Base-by-base conservation (phyloP, 1,140 invertebrate species). In the Probaryconus sp. region DNA sequence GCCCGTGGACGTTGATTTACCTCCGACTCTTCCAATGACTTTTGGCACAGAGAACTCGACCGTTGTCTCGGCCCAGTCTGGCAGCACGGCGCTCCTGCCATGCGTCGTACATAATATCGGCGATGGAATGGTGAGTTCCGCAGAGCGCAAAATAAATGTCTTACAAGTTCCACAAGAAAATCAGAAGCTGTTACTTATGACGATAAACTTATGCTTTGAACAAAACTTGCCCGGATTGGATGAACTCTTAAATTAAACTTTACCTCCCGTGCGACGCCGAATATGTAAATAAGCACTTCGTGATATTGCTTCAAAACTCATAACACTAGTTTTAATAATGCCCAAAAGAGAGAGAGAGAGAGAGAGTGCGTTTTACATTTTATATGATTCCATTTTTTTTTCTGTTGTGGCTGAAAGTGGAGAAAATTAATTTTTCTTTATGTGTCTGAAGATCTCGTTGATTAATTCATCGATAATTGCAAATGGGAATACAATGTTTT, bases 11-110 rank as follows among this genome's bases (percentile, higher is more conserved):
- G 78, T 84, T 71, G 80, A 85, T 43, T 78, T 86, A 53, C 81
- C 83, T 33, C 81, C 84, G 1, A 85, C 84, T 18, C 51, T 85
- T 24, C 84, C 89, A 60, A 92, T 92, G 87, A 91, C 90, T 81
- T 96, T 96, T 81, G 91, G 91, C 28, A 95, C 94, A 11, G 92
- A 94, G 77, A 96, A 96, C 83, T 94, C 93, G 51, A 95, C 93
- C 0, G 87, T 92, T 20, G 90, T 96, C 63, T 93, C 91, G 14
- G 93, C 94, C 53, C 94, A 96, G 86, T 94, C 92, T 31, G 94
- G 93, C 7, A 94, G 93, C 38, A 94, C 92, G 2, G 94, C 94
- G 2, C 89, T 94, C 17, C 86, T 96, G 26, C 94, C 94, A 6
- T 96, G 94, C 85, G 90, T 94, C 38, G 93, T 95, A 20, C 92